A percentile compares a stretch with the other conserved stretches of the same genome.
Conservation (phyloP, 2,113 vertebrate genomes). For the Dendrocopos noguchii region DNA sequence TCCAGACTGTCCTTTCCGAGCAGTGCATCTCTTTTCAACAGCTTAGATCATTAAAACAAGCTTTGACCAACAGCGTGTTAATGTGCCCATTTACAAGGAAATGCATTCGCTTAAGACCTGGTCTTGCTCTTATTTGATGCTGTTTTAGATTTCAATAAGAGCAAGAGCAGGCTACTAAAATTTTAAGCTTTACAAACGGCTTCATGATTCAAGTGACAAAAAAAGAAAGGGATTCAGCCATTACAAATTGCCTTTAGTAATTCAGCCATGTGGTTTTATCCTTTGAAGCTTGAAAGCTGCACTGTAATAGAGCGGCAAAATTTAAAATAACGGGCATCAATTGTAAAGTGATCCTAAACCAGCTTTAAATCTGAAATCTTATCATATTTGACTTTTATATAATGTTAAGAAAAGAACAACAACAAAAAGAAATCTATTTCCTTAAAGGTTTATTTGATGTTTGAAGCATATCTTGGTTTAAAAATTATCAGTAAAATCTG, state of each 20-base stretch:
- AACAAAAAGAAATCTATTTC: neutral
- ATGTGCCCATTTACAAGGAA: constrained; percentile 77
- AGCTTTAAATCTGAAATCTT: constrained; percentile 21
- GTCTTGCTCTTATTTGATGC: constrained; percentile 74
- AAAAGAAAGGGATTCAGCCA: constrained; percentile 82
- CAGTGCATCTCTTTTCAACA: constrained; percentile 56
- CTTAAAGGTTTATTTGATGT: constrained; percentile 53
- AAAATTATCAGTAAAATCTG: neutral
- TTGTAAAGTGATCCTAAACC: constrained; percentile 56
- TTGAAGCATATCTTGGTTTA: constrained; percentile 73
- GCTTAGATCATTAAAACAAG: constrained; percentile 68
- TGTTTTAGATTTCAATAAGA: constrained; percentile 54
- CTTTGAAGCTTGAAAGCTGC: constrained; percentile 60
- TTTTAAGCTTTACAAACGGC: constrained; percentile 76
- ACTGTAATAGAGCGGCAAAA: constrained; percentile 59
- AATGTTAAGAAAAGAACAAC: neutral
- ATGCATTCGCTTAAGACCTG: constrained; percentile 72
- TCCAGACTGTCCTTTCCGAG: constrained; percentile 33
- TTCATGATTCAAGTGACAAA: constrained; percentile 74
- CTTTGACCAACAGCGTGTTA: constrained; percentile 75
- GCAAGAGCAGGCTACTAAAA: constrained; percentile 70
- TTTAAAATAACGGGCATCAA: constrained; percentile 44
- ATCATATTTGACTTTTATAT: constrained; percentile 12
- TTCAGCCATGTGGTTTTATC: constrained; percentile 51
- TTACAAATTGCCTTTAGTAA: constrained; percentile 79